Evolutionary conservation across 1,140 invertebrate species (phyloP).

Genomic region (Nephotettix cincticeps): DNA sequence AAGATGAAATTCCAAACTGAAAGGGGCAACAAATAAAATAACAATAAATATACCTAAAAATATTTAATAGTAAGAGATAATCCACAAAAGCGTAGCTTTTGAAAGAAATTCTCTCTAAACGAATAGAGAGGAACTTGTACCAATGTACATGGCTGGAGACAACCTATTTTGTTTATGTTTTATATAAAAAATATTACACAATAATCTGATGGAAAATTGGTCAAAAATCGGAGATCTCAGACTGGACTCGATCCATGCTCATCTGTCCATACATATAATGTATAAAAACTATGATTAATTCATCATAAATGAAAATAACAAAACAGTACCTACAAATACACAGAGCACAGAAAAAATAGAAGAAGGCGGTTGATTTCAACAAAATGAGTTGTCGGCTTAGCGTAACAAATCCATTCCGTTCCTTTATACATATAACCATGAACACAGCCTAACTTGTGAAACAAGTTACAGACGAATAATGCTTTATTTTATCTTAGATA

Average conservation of each 20-base stretch:
- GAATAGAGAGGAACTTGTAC: constrained; percentile 13
- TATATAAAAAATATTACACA: constrained; percentile 3
- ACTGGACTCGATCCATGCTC: neutral
- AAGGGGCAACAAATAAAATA: constrained; percentile 14
- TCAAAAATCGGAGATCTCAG: constrained; percentile 7
- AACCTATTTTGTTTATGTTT: neutral
- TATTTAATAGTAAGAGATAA: constrained; percentile 23
- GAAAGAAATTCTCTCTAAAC: constrained; percentile 15
- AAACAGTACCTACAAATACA: constrained; percentile 13
- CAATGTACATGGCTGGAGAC: constrained; percentile 18
- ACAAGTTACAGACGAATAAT: constrained; percentile 2
- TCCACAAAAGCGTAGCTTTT: constrained; percentile 14
- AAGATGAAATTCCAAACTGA: constrained; percentile 7
- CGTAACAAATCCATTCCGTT: neutral
- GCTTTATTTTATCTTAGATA: neutral
- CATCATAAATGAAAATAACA: constrained; percentile 7
- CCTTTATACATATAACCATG: constrained; percentile 12
- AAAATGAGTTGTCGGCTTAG: neutral
- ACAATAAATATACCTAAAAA: constrained; percentile 22
- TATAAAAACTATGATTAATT: constrained; percentile 18
- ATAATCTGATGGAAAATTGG: neutral
- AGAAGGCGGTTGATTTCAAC: neutral
- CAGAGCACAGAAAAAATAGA: neutral
- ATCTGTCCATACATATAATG: neutral
- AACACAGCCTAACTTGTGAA: constrained; percentile 16